Evolutionary conservation across 2,888 invertebrate species (phyloP), one percentile per base, ranked within the genome.

Genomic region (Xestia ashworthii): DNA sequence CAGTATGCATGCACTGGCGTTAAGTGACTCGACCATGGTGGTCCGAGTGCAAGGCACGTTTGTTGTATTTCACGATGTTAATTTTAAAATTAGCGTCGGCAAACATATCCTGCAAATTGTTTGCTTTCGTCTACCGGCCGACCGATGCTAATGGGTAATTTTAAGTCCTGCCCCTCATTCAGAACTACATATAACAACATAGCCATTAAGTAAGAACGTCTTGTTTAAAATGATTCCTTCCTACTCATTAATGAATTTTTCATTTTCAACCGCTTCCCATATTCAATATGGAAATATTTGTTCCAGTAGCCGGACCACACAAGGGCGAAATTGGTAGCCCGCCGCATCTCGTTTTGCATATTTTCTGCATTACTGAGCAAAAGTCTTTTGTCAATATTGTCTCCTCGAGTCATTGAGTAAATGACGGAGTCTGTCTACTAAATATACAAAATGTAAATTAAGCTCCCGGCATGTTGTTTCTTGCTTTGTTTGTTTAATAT

Each of bases 41-140:
- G 96, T 96, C 96, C 91, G 87, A 88, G 86, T 84, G 85, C 87
- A 85, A 91, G 88, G 95, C 96, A 96, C 96, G 96, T 96, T 95
- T 95, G 94, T 95, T 93, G 93, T 94, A 95, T 93, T 95, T 94
- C 94, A 94, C 93, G 94, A 95, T 91, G 95, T 95, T 95, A 94
- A 95, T 95, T 96, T 96, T 94, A 96, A 96, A 96, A 96, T 96
- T 95, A 95, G 95, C 95, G 93, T 94, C 91, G 86, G 93, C 92
- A 94, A 94, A 95, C 95, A 94, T 94, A 94, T 94, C 92, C 91
- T 90, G 93, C 88, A 92, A 94, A 95, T 93, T 92, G 92, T 93
- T 94, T 91, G 89, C 92, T 88, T 89, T 92, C 88, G 87, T 85
- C 88, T 87, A 89, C 91, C 90, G 91, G 91, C 93, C 91, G 91